Evolutionary conservation across 2,797 vertebrate species (phyloP), one percentile per base, ranked within the genome.

Genomic region (Notamacropus eugenii): DNA sequence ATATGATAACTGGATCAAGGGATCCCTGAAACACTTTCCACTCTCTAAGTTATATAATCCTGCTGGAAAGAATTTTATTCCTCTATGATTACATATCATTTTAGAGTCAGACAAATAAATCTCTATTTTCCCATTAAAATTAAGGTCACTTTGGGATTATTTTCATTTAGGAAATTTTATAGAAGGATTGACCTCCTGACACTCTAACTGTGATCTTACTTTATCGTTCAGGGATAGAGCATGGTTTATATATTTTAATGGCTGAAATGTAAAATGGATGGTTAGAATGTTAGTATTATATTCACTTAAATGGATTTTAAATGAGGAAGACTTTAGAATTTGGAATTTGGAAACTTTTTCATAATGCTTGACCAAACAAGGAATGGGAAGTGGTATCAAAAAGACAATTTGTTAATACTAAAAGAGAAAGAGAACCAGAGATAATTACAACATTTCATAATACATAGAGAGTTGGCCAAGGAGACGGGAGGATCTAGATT

Each of bases 51-150:
- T 31, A 12, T 34, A 31, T 62, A 11, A 13, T 62, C 29, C 59
- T 59, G 31, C 28, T 67, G 12, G 1, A n/a, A 19, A n/a, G n/a
- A 2, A 90, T 95, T 95, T 91, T 97, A 92, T 96, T 96, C 28
- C 40, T 96, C 16, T 96, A 93, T 91, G 27, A 5, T 46, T 96
- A 31, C 57, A 90, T 14, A 54, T 10, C 92, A 94, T 92, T 14
- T 93, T 90, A 95, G 67, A 95, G 92, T 5, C 55, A 95, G 82
- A 62, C 95, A 0, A 0, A 56, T 92, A 92, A 92, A 95, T 92
- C 40, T 34, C 46, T n/a, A 62, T 0, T 91, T 93, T 95, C 96
- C 91, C 24, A 58, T 95, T 96, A 92, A 96, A 96, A 55, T 96
- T 54, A 90, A 93, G 22, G 28, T 94, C 29, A 62, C 94, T 67